Evolutionary conservation across 2,113 vertebrate genomes (phyloP), one percentile per base, ranked within the genome.

Genomic region (Ursus arctos): DNA sequence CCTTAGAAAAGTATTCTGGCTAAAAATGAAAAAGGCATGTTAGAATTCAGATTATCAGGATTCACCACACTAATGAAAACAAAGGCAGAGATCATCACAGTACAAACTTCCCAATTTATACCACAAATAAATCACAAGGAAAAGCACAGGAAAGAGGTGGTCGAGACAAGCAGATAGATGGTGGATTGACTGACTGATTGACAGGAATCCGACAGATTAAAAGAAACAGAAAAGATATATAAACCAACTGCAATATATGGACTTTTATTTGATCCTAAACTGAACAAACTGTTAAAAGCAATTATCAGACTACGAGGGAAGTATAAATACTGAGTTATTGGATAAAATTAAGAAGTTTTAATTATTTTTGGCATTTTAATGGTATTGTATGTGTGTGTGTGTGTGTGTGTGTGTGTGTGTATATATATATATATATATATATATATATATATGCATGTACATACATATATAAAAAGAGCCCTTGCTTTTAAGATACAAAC

Each of bases 401-500:
- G 12, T 7, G 14, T 22, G 36, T 36, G n/a, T 69, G 63, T 65
- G 6, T 7, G 13, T 10, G 10, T 7, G 1, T 19, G 16, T 40
- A 1, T 40, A 40, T 40, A 40, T 40, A 40, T 40, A 43, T 43
- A 43, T 4, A 4, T 57, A 2, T 57, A 19, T 57, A 40, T 40
- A 40, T 40, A 43, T 43, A 43, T 4, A 4, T 57, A 2, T 57
- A 19, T 57, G 55, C 8, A 4, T 19, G 33, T 36, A 69, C 33
- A 36, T 69, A n/a, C 33, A 3, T 63, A 83, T 28, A 59, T 77
- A 51, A 76, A 69, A 92, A 59, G 33, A 67, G 3, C 65, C 18
- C 10, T 57, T 92, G 43, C 6, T 93, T 80, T 93, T 71, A 71
- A 97, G 33, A 93, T 28, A 81, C 47, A 74, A 93, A 77, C n/a